Percentiles rank a stretch among this genome's conserved stretches.
phyloP scores from a whole-genome alignment of 2,113 vertebrate genomes.

The Callaeas wilsoni region DNA sequence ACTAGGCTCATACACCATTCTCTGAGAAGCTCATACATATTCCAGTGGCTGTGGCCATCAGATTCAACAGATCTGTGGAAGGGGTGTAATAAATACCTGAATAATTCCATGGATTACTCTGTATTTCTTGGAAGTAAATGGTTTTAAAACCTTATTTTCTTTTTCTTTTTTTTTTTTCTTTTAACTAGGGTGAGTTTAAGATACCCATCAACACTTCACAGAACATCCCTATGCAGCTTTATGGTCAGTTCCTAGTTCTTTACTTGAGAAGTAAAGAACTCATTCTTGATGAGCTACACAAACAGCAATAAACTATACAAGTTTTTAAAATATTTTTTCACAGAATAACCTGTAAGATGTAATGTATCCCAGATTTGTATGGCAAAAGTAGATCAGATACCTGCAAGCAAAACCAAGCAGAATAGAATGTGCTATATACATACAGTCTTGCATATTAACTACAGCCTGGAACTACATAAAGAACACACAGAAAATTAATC shows the following conservation, averaged over 20 bases:
- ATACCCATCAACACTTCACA: neutral
- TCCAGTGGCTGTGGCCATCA: neutral
- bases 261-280: neutral
- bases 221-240: neutral
- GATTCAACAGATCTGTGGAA: neutral
- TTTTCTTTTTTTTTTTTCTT: neutral
- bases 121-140: neutral
- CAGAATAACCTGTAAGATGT: neutral
- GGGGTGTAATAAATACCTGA: neutral
- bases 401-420: neutral
- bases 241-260: neutral
- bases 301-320: neutral
- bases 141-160: neutral
- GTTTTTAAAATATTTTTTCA: neutral
- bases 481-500: neutral
- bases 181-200: neutral
- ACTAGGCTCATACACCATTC: neutral
- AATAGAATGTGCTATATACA: neutral
- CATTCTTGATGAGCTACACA: neutral
- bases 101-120: neutral
- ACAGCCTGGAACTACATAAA: neutral
- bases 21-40: neutral
- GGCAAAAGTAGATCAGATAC: neutral
- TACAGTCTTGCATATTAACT: neutral
- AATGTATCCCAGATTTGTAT: neutral